Conservation (phyloP, 2,888 invertebrate genomes). For the Hybos culiciformis region DNA sequence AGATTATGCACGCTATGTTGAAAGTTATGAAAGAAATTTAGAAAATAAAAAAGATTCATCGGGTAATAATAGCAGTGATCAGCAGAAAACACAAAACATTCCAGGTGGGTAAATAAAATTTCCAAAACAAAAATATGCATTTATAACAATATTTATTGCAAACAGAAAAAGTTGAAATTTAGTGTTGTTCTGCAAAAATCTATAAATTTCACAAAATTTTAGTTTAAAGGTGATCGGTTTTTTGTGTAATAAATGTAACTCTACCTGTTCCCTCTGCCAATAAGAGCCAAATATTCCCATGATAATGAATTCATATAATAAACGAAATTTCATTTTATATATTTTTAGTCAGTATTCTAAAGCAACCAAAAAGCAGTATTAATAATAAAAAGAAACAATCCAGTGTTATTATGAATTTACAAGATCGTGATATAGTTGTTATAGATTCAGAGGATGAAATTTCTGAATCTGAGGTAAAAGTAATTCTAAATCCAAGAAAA, state of each 20-base stretch:
- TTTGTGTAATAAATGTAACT: too few species aligned
- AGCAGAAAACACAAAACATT: conserved; percentile 2
- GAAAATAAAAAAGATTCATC: too few species aligned
- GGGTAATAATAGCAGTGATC: conserved; percentile 1
- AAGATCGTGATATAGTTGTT: conserved; percentile 27
- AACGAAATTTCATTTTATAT: conserved; percentile 10
- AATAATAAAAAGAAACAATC: conserved; percentile 14
- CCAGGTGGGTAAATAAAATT: too few species aligned
- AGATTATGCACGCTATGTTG: conserved; percentile 20
- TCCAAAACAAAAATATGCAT: too few species aligned
- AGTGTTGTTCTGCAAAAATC: too few species aligned
- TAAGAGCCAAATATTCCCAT: conserved; percentile 14
- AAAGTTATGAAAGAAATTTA: conserved; percentile 21
- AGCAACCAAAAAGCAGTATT: conserved; percentile 13
- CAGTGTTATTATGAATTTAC: conserved; percentile 21
- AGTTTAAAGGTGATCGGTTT: too few species aligned
- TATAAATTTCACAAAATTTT: too few species aligned
- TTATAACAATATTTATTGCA: too few species aligned
- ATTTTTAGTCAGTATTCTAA: conserved; percentile 19
- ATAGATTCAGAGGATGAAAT: conserved; percentile 29
- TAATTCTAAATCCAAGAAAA: conserved; percentile 25
- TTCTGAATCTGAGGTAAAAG: conserved; percentile 26
- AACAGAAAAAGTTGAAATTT: too few species aligned
- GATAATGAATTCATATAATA: conserved; percentile 12
- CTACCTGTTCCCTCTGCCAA: too few species aligned